A percentile compares a stretch with the other conserved stretches of the same genome.
These are phyloP conservation scores for Hiodon tergisus DNA, from an alignment of 2,113 vertebrate genomes.

Conservation along the genomic window DNA sequence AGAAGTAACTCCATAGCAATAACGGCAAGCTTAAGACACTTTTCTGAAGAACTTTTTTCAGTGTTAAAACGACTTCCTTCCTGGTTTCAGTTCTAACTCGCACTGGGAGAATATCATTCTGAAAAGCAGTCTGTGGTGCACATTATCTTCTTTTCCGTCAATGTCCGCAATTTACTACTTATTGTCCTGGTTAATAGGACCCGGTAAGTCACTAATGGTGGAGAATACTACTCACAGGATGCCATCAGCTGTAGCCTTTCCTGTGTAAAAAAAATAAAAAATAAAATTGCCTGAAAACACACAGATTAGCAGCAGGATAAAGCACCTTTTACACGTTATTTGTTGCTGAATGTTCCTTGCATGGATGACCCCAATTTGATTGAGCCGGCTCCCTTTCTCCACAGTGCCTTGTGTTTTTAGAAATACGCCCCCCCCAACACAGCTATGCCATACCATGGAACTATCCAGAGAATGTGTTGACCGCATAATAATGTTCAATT, in stretches of 20 bases:
- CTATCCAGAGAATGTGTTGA: constrained; percentile 72
- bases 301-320: constrained; percentile 68
- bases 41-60: neutral
- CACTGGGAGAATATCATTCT: too few species aligned
- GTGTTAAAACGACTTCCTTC: neutral
- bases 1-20: neutral
- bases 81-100: neutral
- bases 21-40: neutral
- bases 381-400: constrained; percentile 68
- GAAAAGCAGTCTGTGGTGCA: constrained; percentile 28
- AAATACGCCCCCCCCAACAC: constrained; percentile 47
- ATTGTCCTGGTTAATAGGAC: constrained; percentile 74
- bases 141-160: constrained; percentile 63
- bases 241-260: constrained; percentile 63
- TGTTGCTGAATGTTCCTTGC: constrained; percentile 59
- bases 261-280: constrained; percentile 39
- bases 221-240: constrained; percentile 55
- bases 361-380: constrained; percentile 55
- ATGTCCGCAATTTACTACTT: constrained; percentile 66
- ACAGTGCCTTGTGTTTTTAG: constrained; percentile 64
- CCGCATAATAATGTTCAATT: constrained; percentile 87
- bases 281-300: constrained; percentile 68
- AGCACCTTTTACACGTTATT: constrained; percentile 65
- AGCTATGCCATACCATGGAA: constrained; percentile 60
- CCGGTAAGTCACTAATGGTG: constrained; percentile 73